These are phyloP conservation scores for Tympanoctomys barrerae DNA, from an alignment of 2,797 vertebrate species.

Conservation along the genomic window DNA sequence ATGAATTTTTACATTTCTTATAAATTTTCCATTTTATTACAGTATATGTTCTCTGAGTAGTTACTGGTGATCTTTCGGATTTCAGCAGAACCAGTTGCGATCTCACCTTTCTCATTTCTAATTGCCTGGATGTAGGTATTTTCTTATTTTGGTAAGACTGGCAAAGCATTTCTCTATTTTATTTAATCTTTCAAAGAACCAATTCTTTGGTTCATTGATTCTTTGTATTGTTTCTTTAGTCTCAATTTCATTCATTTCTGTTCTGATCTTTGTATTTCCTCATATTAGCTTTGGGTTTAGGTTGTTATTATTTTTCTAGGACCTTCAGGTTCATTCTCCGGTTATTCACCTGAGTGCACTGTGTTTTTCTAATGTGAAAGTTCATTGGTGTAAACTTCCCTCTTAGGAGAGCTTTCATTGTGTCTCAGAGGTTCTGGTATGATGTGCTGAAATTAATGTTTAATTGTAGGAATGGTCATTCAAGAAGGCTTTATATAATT, in stretches of 20 bases:
- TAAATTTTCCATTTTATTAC: not conserved
- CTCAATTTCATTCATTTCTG: not conserved
- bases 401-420: not conserved
- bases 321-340: not conserved
- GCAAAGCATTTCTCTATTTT: not conserved
- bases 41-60: not conserved
- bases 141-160: not conserved
- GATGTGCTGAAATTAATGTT: not conserved
- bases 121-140: not conserved
- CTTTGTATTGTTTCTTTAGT: not conserved
- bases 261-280: not conserved
- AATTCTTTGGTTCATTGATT: not conserved
- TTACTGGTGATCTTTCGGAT: not conserved
- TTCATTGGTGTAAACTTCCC: not conserved
- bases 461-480: not conserved
- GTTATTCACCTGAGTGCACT: not conserved
- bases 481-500: not conserved
- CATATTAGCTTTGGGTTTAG: not conserved
- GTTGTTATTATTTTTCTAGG: not conserved
- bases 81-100: not conserved
- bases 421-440: not conserved
- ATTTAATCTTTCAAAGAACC: not conserved
- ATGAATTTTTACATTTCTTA: not conserved
- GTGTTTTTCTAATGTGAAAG: not conserved
- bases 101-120: not conserved